These are phyloP conservation scores for Tetragnatha versicolor DNA, from an alignment of 1,140 invertebrate genomes.

Conservation along the genomic window DNA sequence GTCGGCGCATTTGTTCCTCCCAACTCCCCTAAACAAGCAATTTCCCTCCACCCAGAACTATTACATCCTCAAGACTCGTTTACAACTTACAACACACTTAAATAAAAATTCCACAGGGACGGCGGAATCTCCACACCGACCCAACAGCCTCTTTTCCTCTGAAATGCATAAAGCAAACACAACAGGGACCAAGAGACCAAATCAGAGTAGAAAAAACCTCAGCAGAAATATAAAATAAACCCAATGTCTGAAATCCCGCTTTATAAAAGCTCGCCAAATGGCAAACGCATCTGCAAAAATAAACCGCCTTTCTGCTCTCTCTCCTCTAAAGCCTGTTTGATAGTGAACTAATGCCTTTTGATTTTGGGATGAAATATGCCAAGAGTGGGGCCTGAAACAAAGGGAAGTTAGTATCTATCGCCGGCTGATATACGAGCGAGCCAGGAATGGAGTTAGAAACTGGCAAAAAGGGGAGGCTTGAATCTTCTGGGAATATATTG, in stretches of 20 bases:
- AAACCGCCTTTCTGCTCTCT: conserved; percentile 25
- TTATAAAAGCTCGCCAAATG: conserved; percentile 32
- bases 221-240: conserved; percentile 41
- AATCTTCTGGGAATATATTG: conserved; percentile 54
- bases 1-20: too few species aligned
- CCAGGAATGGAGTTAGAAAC: conserved; percentile 29
- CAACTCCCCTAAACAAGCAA: too few species aligned
- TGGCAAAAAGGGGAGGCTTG: neutral
- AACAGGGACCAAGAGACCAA: neutral
- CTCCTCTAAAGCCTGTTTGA: conserved; percentile 47
- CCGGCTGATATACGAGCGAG: conserved; percentile 46
- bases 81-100: too few species aligned
- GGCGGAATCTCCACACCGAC: too few species aligned
- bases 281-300: conserved; percentile 48
- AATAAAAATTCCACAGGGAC: too few species aligned
- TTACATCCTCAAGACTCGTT: too few species aligned
- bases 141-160: neutral
- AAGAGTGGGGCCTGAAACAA: conserved; percentile 12
- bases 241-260: conserved; percentile 29
- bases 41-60: too few species aligned
- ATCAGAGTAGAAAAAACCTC: neutral
- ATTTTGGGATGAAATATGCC: conserved; percentile 53
- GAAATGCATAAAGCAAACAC: neutral
- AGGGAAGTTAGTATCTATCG: conserved; percentile 44
- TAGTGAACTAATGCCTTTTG: conserved; percentile 53